Conservation (phyloP, 2,888 invertebrate species). For the Erpobdella octoculata region DNA sequence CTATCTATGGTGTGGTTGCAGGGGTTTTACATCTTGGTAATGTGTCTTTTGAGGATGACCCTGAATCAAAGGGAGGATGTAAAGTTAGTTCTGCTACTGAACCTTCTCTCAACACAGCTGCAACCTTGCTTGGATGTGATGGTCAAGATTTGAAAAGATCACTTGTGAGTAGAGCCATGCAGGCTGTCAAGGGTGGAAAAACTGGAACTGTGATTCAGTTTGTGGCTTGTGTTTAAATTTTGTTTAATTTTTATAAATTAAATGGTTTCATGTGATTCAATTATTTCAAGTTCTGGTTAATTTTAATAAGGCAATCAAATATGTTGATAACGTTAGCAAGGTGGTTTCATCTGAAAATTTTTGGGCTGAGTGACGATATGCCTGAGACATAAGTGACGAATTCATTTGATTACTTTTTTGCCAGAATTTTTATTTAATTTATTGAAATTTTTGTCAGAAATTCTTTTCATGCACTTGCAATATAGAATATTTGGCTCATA, state of each 20-base stretch:
- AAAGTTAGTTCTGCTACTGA: slow-evolving; percentile 55
- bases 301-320: no score
- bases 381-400: background rate
- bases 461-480: no score
- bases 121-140: slow-evolving; percentile 67
- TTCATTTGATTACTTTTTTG: no score
- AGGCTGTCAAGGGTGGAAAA: slow-evolving; percentile 81
- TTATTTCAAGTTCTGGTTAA: no score
- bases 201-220: slow-evolving; percentile 94
- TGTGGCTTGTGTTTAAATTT: slow-evolving; percentile 46
- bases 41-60: slow-evolving; percentile 76
- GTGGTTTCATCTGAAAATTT: no score
- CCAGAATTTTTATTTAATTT: no score
- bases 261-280: no score
- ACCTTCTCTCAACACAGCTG: slow-evolving; percentile 63
- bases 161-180: slow-evolving; percentile 85
- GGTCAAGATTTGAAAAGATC: slow-evolving; percentile 72
- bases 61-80: slow-evolving; percentile 29
- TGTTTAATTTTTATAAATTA: no score
- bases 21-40: slow-evolving; percentile 91
- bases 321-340: no score
- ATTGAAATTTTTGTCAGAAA: no score
- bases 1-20: slow-evolving; percentile 80
- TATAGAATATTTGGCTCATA: no score
- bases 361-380: no score